phyloP scores from a whole-genome alignment of 2,113 vertebrate genomes.

The Podarcis cretensis region DNA sequence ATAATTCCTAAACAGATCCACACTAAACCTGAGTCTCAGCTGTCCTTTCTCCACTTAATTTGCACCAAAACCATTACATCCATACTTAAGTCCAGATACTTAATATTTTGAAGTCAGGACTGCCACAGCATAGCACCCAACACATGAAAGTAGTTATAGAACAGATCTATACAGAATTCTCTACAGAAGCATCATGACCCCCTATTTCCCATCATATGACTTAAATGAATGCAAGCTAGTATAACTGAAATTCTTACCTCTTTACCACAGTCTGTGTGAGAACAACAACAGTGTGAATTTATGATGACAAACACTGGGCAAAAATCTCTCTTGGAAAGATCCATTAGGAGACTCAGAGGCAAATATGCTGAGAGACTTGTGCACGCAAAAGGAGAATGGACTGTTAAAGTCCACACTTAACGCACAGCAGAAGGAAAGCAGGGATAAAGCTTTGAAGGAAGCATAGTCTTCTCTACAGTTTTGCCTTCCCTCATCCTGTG shows the following conservation, averaged over 20 bases:
- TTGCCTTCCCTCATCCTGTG: conserved; percentile 56
- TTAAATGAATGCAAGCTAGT: neutral
- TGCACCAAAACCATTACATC: neutral
- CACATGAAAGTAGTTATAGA: neutral
- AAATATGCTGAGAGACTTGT: neutral
- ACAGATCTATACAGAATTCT: neutral
- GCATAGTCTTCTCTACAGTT: conserved; percentile 58
- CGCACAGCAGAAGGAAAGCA: conserved; percentile 76
- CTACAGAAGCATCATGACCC: neutral
- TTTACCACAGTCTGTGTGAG: conserved; percentile 74
- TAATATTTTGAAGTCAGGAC: neutral
- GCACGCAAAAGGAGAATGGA: neutral
- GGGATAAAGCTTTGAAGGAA: conserved; percentile 56
- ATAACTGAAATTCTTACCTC: conserved; percentile 72
- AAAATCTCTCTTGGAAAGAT: conserved; percentile 81
- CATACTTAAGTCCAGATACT: neutral
- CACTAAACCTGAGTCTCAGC: neutral
- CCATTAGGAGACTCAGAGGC: conserved; percentile 65
- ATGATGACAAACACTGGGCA: conserved; percentile 81
- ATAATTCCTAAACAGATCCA: neutral
- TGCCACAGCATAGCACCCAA: neutral
- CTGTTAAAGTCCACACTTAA: conserved; percentile 53
- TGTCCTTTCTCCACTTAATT: neutral
- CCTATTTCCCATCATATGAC: neutral
- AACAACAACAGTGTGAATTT: conserved; percentile 82